A percentile compares a stretch with the other conserved stretches of the same genome.
Conservation (phyloP, 2,113 vertebrate species). For the Uria lomvia region DNA sequence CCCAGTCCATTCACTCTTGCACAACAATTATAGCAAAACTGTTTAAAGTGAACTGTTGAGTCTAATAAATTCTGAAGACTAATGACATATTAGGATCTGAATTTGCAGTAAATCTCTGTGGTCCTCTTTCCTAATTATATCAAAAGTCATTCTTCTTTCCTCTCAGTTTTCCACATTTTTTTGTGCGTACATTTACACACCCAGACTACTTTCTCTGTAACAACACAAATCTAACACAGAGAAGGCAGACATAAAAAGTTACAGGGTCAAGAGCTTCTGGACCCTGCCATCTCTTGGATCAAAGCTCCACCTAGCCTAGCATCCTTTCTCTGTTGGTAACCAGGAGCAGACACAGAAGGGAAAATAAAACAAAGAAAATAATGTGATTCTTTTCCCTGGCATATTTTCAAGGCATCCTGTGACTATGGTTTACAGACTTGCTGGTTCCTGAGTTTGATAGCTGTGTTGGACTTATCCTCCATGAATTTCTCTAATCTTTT, state of each 20-base stretch:
- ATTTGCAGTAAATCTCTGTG: background rate
- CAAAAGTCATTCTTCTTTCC: background rate
- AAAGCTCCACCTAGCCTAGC: background rate
- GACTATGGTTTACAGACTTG: background rate
- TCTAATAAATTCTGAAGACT: background rate
- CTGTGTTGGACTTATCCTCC: background rate
- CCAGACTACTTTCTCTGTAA: background rate
- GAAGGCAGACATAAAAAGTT: background rate
- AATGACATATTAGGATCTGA: background rate
- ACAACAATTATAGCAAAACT: background rate
- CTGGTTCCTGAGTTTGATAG: background rate
- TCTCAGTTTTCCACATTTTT: background rate
- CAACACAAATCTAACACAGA: background rate
- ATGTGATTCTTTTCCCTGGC: background rate
- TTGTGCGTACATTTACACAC: background rate
- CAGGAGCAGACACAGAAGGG: background rate
- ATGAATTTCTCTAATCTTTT: background rate
- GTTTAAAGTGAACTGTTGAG: background rate
- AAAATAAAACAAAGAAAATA: background rate
- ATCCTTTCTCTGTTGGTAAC: background rate
- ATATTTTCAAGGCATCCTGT: background rate
- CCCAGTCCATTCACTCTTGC: background rate
- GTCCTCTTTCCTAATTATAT: background rate
- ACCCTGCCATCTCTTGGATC: background rate
- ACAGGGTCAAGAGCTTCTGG: background rate